phyloP scores from a whole-genome alignment of 2,113 vertebrate genomes.

The Mirounga angustirostris region DNA sequence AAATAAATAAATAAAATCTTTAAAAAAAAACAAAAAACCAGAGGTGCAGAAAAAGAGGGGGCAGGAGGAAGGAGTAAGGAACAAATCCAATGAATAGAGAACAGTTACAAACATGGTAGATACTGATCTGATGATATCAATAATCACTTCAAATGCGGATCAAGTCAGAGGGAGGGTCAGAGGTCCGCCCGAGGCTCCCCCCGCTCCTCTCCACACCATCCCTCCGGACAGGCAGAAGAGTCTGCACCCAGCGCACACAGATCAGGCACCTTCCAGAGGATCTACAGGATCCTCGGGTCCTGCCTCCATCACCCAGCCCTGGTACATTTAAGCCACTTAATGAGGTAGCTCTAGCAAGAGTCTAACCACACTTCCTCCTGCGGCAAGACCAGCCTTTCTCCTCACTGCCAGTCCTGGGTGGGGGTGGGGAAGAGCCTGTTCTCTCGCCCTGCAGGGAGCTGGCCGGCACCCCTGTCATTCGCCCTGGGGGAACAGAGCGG shows the following conservation, averaged over 20 bases:
- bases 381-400: neutral
- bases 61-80: neutral
- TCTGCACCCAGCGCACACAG: neutral
- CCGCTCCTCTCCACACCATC: neutral
- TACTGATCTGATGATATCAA: neutral
- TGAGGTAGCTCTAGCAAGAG: neutral
- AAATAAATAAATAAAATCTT: too few relatives aligned
- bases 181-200: neutral
- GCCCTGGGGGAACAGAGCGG: neutral
- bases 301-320: neutral
- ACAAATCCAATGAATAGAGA: neutral
- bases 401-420: neutral
- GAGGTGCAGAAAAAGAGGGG: neutral
- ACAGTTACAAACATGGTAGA: neutral
- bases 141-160: neutral
- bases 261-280: neutral
- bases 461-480: neutral
- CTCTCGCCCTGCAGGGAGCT: neutral
- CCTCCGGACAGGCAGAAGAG: neutral
- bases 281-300: neutral
- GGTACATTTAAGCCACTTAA: neutral
- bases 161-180: neutral
- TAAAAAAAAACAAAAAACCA: neutral
- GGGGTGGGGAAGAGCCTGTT: neutral
- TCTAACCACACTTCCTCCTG: neutral